Evolutionary conservation across 1,140 invertebrate species (phyloP), one percentile per base, ranked within the genome.

Genomic region (Danaus melanippus): DNA sequence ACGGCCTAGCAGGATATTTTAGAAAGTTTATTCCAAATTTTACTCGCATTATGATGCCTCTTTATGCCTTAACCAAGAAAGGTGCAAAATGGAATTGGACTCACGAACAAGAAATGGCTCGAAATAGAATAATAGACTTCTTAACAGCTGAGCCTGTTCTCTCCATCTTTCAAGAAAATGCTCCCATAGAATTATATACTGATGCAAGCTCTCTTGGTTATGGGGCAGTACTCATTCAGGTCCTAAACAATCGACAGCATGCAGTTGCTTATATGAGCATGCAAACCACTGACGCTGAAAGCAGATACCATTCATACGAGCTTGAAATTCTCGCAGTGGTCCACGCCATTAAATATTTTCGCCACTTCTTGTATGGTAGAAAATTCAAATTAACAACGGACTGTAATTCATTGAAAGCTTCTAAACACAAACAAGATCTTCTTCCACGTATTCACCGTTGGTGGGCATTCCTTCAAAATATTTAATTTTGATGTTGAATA

Each of bases 11-110:
- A 53, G 48, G 77, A 74, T 74, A 60, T 76, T 82, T 64, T 51
- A 12, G 75, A 9, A 61, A 60, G 60, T 84, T 84, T 58, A 51
- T 82, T 0, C 46, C 54, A 44, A 53, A 62, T 7, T 81, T 71
- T 58, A 15, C 15, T 32, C 2, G 6, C 6, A 32, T 7, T 32
- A 32, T 32, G 21, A 32, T 32, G 6, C 21, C 2, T 32, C 7
- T 21, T 4, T 4, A 71, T 0, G 8, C 82, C 68, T 2, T 48
- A 66, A 9, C 44, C 79, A 39, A 65, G 62, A 53, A 78, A 78
- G 40, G 46, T 61, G 39, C 21, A 5, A 55, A 51, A 10, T 69
- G 50, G 53, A 11, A 46, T 8, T 69, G 58, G 66, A 45, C 42
- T 9, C 11, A 54, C 15, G 46, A 42, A 17, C 51, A 66, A 17